A percentile compares a stretch with the other conserved stretches of the same genome.
Conservation (phyloP, 2,888 invertebrate genomes). For the Patella pellucida region DNA sequence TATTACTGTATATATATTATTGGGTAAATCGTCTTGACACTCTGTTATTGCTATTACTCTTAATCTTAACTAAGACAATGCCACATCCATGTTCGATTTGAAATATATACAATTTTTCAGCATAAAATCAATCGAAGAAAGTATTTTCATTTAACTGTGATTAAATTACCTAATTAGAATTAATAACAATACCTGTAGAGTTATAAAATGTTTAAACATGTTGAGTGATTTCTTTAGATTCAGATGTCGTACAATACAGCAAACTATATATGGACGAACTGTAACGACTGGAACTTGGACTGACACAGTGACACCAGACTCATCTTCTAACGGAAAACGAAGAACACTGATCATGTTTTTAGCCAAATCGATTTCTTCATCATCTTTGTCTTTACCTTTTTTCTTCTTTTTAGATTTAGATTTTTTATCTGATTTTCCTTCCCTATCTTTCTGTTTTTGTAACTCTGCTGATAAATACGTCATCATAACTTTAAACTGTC, state of each 20-base stretch:
- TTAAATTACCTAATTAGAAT: too few species aligned
- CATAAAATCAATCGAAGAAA: too few species aligned
- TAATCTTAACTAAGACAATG: too few species aligned
- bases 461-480: slow-evolving; percentile 79
- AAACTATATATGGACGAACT: slow-evolving; percentile 81
- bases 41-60: too few species aligned
- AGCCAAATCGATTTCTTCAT: slow-evolving; percentile 68
- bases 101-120: too few species aligned
- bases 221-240: slow-evolving; percentile 75
- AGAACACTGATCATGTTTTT: slow-evolving; percentile 67
- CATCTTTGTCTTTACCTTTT: slow-evolving; percentile 38
- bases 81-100: too few species aligned
- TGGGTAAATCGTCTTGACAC: too few species aligned
- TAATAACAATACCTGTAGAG: slow-evolving; percentile 74
- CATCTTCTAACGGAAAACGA: slow-evolving; percentile 65
- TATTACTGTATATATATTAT: too few species aligned
- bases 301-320: slow-evolving; percentile 48
- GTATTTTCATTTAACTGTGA: too few species aligned
- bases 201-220: slow-evolving; percentile 83
- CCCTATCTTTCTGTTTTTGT: slow-evolving; percentile 50
- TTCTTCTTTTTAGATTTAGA: slow-evolving; percentile 52
- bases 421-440: slow-evolving; percentile 49
- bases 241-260: slow-evolving; percentile 80
- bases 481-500: slow-evolving; percentile 79
- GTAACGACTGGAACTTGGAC: slow-evolving; percentile 72